Evolutionary conservation across 2,113 vertebrate species (phyloP).

Genomic region (Dipodomys ordii): DNA sequence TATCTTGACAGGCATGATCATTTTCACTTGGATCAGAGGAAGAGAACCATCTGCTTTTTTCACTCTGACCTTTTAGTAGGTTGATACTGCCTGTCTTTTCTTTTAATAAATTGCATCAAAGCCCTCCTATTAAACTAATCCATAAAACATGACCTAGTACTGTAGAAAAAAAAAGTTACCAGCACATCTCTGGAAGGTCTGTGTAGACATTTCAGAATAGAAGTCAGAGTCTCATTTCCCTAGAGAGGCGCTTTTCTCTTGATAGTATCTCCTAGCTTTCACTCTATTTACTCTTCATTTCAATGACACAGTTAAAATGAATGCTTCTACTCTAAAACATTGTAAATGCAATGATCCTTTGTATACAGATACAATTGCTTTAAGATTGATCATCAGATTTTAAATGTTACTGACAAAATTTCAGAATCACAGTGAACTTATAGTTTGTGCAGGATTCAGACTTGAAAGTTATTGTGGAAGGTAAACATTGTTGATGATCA

Average conservation of each 20-base stretch:
- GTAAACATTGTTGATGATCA: background rate
- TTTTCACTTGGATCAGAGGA: slow-evolving; percentile 39
- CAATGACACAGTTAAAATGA: slow-evolving; percentile 63
- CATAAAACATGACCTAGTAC: slow-evolving; percentile 56
- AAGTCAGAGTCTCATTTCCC: slow-evolving; percentile 35
- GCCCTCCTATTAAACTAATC: slow-evolving; percentile 59
- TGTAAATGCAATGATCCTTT: slow-evolving; percentile 40
- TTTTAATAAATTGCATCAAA: slow-evolving; percentile 62
- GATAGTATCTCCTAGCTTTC: background rate
- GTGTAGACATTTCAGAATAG: slow-evolving; percentile 53
- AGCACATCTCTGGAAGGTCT: slow-evolving; percentile 19
- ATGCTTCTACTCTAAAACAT: slow-evolving; percentile 47
- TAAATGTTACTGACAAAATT: slow-evolving; percentile 47
- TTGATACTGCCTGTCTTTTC: slow-evolving; percentile 11
- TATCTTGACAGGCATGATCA: slow-evolving; percentile 12
- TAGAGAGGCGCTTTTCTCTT: slow-evolving; percentile 21
- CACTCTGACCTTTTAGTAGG: slow-evolving; percentile 49
- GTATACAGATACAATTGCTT: background rate
- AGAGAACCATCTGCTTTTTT: slow-evolving; percentile 18
- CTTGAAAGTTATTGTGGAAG: background rate
- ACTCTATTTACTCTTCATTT: slow-evolving; percentile 60
- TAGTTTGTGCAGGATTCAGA: background rate
- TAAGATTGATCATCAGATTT: slow-evolving; percentile 25
- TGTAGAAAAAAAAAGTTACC: slow-evolving; percentile 36
- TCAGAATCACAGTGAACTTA: background rate